Percentiles rank a stretch among this genome's conserved stretches.
Conservation (phyloP, 2,797 vertebrate species). For the Furcifer pardalis region DNA sequence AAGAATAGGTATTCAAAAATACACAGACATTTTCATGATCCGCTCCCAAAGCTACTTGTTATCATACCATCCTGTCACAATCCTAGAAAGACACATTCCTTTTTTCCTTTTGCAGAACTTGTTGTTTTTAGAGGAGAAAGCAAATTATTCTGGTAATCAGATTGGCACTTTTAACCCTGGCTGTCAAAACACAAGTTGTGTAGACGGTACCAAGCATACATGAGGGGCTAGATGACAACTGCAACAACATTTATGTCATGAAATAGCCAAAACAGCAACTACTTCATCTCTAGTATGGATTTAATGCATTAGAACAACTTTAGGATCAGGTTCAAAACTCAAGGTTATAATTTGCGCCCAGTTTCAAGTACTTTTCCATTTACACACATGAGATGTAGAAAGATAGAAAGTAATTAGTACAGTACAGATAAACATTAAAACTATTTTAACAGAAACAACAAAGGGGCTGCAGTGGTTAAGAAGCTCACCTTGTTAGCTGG, state of each 20-base stretch:
- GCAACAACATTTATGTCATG: too few relatives aligned
- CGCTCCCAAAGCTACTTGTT: background rate
- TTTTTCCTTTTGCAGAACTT: background rate
- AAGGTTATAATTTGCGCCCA: background rate
- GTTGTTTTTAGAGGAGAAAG: background rate
- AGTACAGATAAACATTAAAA: background rate
- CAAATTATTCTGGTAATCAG: background rate
- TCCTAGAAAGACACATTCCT: background rate
- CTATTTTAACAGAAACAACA: background rate
- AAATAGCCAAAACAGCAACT: background rate
- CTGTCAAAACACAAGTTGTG: constrained; percentile 3
- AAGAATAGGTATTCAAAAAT: background rate
- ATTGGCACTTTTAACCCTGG: background rate
- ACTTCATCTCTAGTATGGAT: background rate
- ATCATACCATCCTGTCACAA: background rate
- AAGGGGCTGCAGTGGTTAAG: too few relatives aligned
- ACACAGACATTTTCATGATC: background rate
- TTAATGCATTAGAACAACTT: background rate
- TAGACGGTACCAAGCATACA: background rate
- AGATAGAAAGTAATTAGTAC: background rate
- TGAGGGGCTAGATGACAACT: background rate
- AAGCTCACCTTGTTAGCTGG: too few relatives aligned
- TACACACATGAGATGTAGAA: background rate
- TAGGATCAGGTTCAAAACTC: background rate
- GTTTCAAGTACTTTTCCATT: background rate